Percentiles rank a stretch among this genome's conserved stretches.
phyloP scores from a whole-genome alignment of 2,797 vertebrate species.

The Cheirogaleus major region DNA sequence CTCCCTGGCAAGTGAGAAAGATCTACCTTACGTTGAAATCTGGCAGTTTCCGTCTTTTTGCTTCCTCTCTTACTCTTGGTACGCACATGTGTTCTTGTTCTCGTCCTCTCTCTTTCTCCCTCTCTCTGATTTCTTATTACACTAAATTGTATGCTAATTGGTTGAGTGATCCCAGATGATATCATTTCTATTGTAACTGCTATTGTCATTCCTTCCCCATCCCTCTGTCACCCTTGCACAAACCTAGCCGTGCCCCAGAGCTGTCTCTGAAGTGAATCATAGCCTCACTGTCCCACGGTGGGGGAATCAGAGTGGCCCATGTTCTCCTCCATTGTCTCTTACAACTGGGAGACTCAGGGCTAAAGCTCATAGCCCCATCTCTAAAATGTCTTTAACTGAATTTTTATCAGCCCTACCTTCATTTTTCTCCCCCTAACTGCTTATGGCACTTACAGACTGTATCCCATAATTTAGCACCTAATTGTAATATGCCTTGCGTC shows the following conservation, averaged over 20 bases:
- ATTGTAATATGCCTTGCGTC: neutral
- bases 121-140: constrained; percentile 73
- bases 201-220: constrained; percentile 23
- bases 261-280: neutral
- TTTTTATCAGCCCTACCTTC: neutral
- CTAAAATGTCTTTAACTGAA: neutral
- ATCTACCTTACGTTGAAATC: constrained; percentile 39
- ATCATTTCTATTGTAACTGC: constrained; percentile 76
- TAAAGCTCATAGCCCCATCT: neutral
- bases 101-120: constrained; percentile 76
- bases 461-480: neutral
- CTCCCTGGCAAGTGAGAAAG: constrained; percentile 64
- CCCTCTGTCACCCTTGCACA: neutral
- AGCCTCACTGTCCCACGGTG: neutral
- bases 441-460: neutral
- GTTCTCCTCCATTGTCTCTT: neutral
- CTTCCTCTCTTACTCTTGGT: constrained; percentile 56
- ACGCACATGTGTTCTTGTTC: constrained; percentile 65
- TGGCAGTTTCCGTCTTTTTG: constrained; percentile 33
- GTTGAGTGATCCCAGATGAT: constrained; percentile 83
- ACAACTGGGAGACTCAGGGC: neutral
- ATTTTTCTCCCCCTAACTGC: neutral
- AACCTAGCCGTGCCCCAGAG: neutral
- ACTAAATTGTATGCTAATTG: constrained; percentile 85
- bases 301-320: neutral